Percentiles rank a stretch among this genome's conserved stretches.
Evolutionary conservation across 92 coral and sea anemone species (phyloP).

Genomic region (Bergia sp.): DNA sequence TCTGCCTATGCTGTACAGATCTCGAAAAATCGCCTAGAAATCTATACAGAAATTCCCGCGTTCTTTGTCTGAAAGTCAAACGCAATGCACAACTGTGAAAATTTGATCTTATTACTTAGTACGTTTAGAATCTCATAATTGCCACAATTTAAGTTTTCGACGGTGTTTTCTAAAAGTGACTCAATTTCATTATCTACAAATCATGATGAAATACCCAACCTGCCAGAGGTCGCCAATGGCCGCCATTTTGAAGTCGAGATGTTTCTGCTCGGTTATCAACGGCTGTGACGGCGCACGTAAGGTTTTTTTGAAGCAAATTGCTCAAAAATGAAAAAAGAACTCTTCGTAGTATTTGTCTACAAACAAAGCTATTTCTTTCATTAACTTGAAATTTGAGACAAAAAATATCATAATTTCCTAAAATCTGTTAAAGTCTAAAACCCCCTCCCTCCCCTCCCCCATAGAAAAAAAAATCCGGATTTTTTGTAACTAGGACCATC

Average conservation of each 20-base stretch:
- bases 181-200: background rate
- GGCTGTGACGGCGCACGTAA: background rate
- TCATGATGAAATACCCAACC: background rate
- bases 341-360: background rate
- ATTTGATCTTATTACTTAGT: background rate
- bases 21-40: too few relatives aligned
- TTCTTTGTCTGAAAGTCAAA: background rate
- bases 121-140: background rate
- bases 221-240: background rate
- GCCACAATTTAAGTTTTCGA: background rate
- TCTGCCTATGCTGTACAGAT: too few relatives aligned
- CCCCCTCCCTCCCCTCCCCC: too few relatives aligned
- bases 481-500: too few relatives aligned
- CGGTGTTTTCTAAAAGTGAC: background rate
- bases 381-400: too few relatives aligned
- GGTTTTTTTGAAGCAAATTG: background rate
- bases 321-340: background rate
- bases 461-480: too few relatives aligned
- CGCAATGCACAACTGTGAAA: background rate
- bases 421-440: too few relatives aligned
- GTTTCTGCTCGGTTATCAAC: background rate
- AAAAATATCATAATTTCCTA: too few relatives aligned
- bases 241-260: background rate
- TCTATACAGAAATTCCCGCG: too few relatives aligned
- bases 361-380: too few relatives aligned